Evolutionary conservation across 1,140 invertebrate genomes (phyloP).

Genomic region (Popillia japonica): DNA sequence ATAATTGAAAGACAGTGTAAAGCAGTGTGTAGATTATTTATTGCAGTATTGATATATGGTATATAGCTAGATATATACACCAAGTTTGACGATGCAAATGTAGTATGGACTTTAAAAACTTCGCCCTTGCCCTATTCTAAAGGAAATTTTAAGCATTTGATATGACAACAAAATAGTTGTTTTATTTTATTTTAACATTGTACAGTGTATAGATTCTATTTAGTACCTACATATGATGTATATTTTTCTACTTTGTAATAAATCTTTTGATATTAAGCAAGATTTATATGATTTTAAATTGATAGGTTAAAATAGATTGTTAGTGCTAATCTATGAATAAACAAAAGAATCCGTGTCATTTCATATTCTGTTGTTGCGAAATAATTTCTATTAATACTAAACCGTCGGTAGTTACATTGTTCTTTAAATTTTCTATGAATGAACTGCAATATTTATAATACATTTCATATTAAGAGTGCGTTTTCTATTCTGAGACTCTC

Average conservation of each 20-base stretch:
- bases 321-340: no score
- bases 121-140: background rate
- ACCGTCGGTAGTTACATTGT: no score
- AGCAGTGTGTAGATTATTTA: background rate
- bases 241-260: slow-evolving; percentile 42
- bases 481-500: no score
- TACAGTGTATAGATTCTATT: slow-evolving; percentile 38
- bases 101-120: background rate
- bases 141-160: background rate
- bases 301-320: no score
- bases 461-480: no score
- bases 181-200: slow-evolving; percentile 5
- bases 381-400: no score
- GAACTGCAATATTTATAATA: no score
- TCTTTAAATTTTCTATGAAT: no score
- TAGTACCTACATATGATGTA: slow-evolving; percentile 35
- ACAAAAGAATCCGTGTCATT: no score
- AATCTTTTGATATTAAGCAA: slow-evolving; percentile 21
- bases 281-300: background rate
- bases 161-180: background rate
- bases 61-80: no score
- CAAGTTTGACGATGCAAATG: background rate
- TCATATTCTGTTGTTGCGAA: no score
- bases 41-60: background rate
- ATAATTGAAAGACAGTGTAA: background rate